A percentile compares a stretch with the other conserved stretches of the same genome.
Evolutionary conservation across 2,113 vertebrate genomes (phyloP).

Genomic region (Forbesichthys papilliferus): DNA sequence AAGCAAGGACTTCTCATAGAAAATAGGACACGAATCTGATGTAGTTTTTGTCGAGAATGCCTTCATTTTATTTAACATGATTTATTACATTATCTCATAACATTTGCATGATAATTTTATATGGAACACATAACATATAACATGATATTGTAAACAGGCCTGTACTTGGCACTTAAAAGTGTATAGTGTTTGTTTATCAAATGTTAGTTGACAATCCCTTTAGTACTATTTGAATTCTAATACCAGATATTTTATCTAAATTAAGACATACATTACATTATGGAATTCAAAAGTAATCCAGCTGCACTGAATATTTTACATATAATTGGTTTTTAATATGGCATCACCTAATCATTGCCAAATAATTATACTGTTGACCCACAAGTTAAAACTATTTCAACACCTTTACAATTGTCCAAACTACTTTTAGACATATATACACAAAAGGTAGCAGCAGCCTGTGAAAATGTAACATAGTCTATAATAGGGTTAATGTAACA

Average conservation of each 20-base stretch:
- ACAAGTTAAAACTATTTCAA: constrained; percentile 13
- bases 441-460: not conserved
- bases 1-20: constrained; percentile 31
- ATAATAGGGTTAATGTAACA: not conserved
- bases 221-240: constrained; percentile 11
- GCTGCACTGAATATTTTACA: not conserved
- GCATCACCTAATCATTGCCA: not conserved
- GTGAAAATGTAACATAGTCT: not conserved
- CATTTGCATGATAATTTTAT: constrained; percentile 57
- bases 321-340: constrained; percentile 11
- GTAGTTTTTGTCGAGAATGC: constrained; percentile 40
- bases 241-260: not conserved
- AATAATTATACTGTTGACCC: not conserved
- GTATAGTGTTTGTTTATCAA: constrained; percentile 18
- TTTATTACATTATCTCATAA: constrained; percentile 23
- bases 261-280: not conserved
- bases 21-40: constrained; percentile 1
- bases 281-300: not conserved
- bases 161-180: constrained; percentile 25
- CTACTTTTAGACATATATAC: constrained; percentile 11
- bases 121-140: constrained; percentile 31
- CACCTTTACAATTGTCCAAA: constrained; percentile 22
- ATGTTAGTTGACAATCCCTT: constrained; percentile 43
- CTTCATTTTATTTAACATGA: constrained; percentile 36
- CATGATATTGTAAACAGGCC: constrained; percentile 29